Percentiles rank a stretch among this genome's conserved stretches.
Conservation (phyloP, 1,140 invertebrate species). For the Cydia amplana region DNA sequence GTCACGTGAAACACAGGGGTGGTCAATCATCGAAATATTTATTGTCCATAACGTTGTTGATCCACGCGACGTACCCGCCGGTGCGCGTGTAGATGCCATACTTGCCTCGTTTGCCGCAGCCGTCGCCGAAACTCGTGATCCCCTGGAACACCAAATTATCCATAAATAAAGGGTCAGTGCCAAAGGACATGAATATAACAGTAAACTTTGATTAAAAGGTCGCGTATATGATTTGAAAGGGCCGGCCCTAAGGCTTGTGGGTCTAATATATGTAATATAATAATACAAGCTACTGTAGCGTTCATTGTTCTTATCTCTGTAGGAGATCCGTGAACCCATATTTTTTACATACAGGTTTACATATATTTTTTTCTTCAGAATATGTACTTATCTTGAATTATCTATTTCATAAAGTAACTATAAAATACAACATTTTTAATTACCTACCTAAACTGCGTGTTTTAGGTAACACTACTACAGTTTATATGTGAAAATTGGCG, state of each 20-base stretch:
- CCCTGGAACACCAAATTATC: conserved; percentile 83
- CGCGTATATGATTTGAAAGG: background rate
- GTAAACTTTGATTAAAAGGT: background rate
- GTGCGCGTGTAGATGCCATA: conserved; percentile 95
- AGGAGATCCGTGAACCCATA: too few species aligned
- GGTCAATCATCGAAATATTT: conserved; percentile 56
- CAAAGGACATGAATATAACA: background rate
- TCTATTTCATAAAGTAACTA: too few species aligned
- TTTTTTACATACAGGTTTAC: too few species aligned
- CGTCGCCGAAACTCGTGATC: conserved; percentile 96
- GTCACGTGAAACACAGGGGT: too few species aligned
- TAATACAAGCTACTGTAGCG: background rate
- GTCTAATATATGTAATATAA: too few species aligned
- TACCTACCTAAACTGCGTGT: too few species aligned
- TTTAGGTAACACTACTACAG: too few species aligned
- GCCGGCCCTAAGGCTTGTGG: background rate
- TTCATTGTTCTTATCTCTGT: too few species aligned
- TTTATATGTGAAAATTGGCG: too few species aligned
- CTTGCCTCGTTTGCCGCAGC: conserved; percentile 93
- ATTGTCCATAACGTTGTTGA: conserved; percentile 76
- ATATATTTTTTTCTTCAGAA: too few species aligned
- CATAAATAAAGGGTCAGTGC: conserved; percentile 15
- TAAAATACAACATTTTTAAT: too few species aligned
- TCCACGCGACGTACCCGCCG: conserved; percentile 93
- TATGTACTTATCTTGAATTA: too few species aligned